Evolutionary conservation across 2,888 invertebrate species (phyloP).

Genomic region (Nebria brevicollis): DNA sequence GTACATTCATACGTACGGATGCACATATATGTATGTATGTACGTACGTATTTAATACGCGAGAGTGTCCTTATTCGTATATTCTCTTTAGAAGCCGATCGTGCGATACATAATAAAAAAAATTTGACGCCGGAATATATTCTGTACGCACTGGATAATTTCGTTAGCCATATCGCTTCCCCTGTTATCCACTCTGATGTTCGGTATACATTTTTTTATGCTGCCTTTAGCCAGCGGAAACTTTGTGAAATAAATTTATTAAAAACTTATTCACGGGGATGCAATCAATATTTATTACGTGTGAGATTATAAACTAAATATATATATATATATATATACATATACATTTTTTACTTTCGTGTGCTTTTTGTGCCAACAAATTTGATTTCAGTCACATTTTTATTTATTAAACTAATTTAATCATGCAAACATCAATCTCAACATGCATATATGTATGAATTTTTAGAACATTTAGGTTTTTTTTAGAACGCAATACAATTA

Average conservation of each 20-base stretch:
- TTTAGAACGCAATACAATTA: too few species aligned
- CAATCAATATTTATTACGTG: slow-evolving; percentile 1
- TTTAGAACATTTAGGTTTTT: too few species aligned
- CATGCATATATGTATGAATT: too few species aligned
- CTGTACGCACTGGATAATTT: slow-evolving; percentile 21
- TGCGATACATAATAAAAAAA: slow-evolving; percentile 27
- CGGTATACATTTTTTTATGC: background rate
- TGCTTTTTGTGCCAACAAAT: too few species aligned
- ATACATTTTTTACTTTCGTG: too few species aligned
- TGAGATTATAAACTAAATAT: background rate
- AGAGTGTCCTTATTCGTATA: background rate
- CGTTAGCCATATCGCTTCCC: slow-evolving; percentile 13
- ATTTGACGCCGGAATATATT: background rate
- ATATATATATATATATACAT: background rate
- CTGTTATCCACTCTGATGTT: background rate
- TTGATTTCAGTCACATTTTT: too few species aligned
- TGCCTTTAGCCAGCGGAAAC: background rate
- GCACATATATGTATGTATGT: background rate
- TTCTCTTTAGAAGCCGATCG: slow-evolving; percentile 24
- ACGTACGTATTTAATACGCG: background rate
- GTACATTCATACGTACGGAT: too few species aligned
- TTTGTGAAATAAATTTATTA: background rate
- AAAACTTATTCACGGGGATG: background rate
- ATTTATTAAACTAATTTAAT: too few species aligned
- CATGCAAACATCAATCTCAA: too few species aligned